Conservation (phyloP, 2,888 invertebrate species). For the Drosophila stalkeri region DNA sequence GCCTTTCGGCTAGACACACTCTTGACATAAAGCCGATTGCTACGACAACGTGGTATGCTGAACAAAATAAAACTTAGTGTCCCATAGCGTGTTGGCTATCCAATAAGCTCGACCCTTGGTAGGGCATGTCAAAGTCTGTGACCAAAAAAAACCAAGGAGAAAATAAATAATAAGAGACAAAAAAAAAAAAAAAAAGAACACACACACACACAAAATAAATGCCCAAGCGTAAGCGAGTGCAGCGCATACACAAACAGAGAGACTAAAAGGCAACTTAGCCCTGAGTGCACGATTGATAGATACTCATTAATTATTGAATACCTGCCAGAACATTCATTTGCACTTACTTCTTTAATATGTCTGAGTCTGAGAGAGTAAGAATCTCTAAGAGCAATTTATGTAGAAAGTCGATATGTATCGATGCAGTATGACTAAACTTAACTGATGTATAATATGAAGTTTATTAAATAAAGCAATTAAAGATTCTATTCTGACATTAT, state of each 20-base stretch:
- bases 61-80: conserved; percentile 3
- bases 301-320: neutral
- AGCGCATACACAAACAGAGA: conserved; percentile 14
- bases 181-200: neutral
- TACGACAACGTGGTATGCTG: conserved; percentile 20
- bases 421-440: neutral
- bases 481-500: too few species aligned
- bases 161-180: conserved; percentile 10
- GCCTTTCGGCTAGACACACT: conserved; percentile 9
- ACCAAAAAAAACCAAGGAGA: conserved; percentile 2
- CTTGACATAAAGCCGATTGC: conserved; percentile 47
- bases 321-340: neutral
- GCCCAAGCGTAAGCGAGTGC: conserved; percentile 53
- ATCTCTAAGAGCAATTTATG: neutral
- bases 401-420: neutral
- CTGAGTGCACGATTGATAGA: neutral
- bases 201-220: conserved; percentile 15
- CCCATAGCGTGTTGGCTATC: conserved; percentile 17
- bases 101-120: conserved; percentile 23
- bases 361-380: too few species aligned
- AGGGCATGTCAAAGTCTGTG: conserved; percentile 40
- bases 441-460: neutral
- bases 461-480: neutral
- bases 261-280: neutral
- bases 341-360: neutral